These are phyloP conservation scores for Chymomyza procnemis DNA, from an alignment of 2,888 invertebrate genomes.

Conservation along the genomic window DNA sequence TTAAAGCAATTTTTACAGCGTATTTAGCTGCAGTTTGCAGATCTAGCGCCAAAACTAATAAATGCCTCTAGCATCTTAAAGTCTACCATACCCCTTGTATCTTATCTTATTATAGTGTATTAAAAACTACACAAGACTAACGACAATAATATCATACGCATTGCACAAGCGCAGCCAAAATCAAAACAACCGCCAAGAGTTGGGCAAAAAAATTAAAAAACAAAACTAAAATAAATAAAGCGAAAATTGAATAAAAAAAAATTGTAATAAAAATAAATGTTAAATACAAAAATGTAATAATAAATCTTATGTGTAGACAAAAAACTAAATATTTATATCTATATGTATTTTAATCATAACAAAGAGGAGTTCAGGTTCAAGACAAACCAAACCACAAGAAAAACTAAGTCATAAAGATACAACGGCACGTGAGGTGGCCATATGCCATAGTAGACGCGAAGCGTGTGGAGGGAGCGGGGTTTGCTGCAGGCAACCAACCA, in stretches of 20 bases:
- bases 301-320: constrained; percentile 11
- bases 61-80: no score
- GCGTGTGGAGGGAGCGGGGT: no score
- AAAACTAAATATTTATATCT: constrained; percentile 61
- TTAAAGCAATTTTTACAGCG: no score
- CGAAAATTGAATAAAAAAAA: not conserved
- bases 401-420: not conserved
- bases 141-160: not conserved
- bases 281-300: constrained; percentile 1
- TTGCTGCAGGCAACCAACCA: constrained; percentile 24
- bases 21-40: no score
- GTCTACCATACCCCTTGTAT: no score
- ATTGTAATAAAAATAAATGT: not conserved
- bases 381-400: not conserved
- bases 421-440: not conserved
- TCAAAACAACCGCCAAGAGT: not conserved
- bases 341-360: constrained; percentile 27
- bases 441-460: no score
- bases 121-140: not conserved
- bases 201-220: not conserved
- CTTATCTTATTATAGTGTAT: not conserved
- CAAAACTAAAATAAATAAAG: not conserved
- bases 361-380: constrained; percentile 21
- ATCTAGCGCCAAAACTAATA: no score
- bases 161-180: not conserved